These are phyloP conservation scores for Esox masquinongy DNA, from an alignment of 2,797 vertebrate genomes.

Conservation along the genomic window DNA sequence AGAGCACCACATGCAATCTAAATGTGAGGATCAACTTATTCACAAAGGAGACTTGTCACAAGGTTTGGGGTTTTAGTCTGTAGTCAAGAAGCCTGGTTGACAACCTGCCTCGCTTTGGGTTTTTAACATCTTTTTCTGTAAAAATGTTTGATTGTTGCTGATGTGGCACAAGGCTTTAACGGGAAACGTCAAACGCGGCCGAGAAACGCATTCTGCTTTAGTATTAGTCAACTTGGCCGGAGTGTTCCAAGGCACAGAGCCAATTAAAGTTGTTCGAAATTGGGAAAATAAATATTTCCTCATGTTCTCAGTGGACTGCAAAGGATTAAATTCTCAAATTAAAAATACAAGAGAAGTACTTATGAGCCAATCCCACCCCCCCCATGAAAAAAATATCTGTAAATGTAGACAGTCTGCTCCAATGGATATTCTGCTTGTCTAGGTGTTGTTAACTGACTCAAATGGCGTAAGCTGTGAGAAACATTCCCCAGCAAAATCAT, in stretches of 20 bases:
- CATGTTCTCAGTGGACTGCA: neutral
- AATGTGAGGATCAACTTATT: neutral
- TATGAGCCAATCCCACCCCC: no score
- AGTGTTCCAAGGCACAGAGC: neutral
- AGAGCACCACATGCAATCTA: neutral
- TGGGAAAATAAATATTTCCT: neutral
- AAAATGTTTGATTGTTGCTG: neutral
- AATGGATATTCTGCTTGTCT: neutral
- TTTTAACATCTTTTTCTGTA: neutral
- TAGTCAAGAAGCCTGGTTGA: neutral
- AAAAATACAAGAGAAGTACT: neutral
- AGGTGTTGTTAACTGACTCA: neutral
- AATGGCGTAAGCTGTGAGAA: neutral
- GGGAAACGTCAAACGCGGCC: neutral
- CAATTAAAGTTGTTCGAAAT: neutral
- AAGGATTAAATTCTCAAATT: neutral
- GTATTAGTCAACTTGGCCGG: neutral
- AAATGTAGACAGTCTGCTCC: neutral
- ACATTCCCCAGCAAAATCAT: neutral
- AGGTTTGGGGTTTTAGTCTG: neutral
- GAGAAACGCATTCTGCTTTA: neutral
- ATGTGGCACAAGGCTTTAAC: neutral
- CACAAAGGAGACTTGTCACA: neutral
- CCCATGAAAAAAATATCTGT: neutral
- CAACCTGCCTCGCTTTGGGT: neutral